Conservation (phyloP, 2,888 invertebrate species). For the Eupithecia abbreviata region DNA sequence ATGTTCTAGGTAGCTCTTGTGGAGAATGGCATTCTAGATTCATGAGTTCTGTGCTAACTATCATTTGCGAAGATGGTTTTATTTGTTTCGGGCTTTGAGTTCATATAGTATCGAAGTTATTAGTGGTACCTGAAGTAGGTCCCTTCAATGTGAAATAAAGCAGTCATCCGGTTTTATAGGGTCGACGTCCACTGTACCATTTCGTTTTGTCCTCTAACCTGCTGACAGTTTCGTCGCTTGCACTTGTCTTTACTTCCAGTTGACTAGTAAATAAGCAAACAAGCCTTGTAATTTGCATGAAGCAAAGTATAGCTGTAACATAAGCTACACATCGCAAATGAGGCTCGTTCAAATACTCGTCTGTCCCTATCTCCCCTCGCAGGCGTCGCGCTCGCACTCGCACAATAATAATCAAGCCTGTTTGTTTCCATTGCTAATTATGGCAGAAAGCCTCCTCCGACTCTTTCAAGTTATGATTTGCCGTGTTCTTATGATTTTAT, state of each 20-base stretch:
- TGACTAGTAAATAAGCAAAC: neutral
- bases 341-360: neutral
- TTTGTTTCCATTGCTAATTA: constrained; percentile 5
- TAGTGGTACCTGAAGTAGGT: neutral
- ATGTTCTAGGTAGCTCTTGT: neutral
- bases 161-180: neutral
- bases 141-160: neutral
- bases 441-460: neutral
- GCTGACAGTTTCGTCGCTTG: neutral
- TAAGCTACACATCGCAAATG: neutral
- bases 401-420: constrained; percentile 4
- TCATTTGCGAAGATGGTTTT: neutral
- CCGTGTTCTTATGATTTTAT: constrained; percentile 4
- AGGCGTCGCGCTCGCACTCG: neutral
- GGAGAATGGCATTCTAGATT: neutral
- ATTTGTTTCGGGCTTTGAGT: neutral
- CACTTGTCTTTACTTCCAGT: neutral
- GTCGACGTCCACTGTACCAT: neutral
- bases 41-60: neutral
- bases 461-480: neutral
- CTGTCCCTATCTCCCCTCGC: neutral
- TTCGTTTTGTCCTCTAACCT: neutral
- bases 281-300: neutral
- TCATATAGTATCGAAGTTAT: neutral
- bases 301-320: neutral